Evolutionary conservation across 2,888 invertebrate species (phyloP).

Genomic region (Scaptomyza reducta): DNA sequence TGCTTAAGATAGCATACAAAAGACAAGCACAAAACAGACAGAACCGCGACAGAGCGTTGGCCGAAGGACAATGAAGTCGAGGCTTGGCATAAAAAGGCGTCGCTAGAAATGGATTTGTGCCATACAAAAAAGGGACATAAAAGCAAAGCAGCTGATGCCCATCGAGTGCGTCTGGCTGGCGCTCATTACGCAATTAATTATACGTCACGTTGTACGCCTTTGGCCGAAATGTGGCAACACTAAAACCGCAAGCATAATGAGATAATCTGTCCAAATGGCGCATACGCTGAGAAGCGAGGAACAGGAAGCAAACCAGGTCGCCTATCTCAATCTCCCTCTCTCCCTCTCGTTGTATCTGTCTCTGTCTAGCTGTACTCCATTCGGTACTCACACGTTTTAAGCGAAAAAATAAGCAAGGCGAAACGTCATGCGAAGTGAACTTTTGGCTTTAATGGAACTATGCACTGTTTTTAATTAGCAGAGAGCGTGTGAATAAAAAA

Average conservation of each 20-base stretch:
- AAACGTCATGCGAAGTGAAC: slow-evolving; percentile 57
- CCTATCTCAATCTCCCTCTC: slow-evolving; percentile 2
- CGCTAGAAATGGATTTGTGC: slow-evolving; percentile 14
- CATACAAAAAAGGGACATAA: slow-evolving; percentile 23
- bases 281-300: slow-evolving; percentile 43
- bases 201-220: slow-evolving; percentile 68
- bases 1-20: slow-evolving; percentile 48
- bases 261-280: slow-evolving; percentile 72
- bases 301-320: slow-evolving; percentile 29
- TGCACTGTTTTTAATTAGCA: slow-evolving; percentile 75
- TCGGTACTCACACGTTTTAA: background rate
- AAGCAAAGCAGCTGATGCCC: slow-evolving; percentile 24
- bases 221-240: slow-evolving; percentile 61
- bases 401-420: slow-evolving; percentile 9
- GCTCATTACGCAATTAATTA: slow-evolving; percentile 79
- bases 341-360: background rate
- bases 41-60: slow-evolving; percentile 11
- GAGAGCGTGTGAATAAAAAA: slow-evolving; percentile 45
- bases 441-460: slow-evolving; percentile 75
- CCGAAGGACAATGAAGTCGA: slow-evolving; percentile 45
- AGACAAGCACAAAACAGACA: slow-evolving; percentile 13
- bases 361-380: background rate
- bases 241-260: slow-evolving; percentile 72
- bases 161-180: slow-evolving; percentile 52
- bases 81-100: slow-evolving; percentile 20